phyloP scores from a whole-genome alignment of 2,113 vertebrate genomes.

The Mormoops blainvillei region DNA sequence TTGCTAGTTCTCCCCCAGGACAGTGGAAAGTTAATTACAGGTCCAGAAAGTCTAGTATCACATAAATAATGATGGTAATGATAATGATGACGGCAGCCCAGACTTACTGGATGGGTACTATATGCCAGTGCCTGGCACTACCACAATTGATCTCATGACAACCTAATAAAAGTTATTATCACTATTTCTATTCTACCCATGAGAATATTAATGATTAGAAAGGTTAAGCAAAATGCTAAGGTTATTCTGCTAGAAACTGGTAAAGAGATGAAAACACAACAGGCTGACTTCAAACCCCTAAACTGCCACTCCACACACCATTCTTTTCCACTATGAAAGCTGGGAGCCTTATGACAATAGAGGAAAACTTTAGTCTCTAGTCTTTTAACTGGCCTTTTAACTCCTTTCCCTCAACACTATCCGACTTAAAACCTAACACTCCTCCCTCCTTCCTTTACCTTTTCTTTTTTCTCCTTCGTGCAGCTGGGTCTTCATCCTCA shows the following conservation, averaged over 20 bases:
- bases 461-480: constrained; percentile 97
- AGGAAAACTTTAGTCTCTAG: not conserved
- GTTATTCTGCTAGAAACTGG: not conserved
- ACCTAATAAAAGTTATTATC: not conserved
- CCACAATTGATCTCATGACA: not conserved
- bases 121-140: not conserved
- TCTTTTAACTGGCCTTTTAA: not conserved
- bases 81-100: not conserved
- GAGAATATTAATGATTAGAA: not conserved
- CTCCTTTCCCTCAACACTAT: not conserved
- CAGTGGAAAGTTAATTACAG: not conserved
- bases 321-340: not conserved
- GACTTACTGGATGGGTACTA: not conserved
- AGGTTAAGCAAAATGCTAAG: not conserved
- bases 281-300: not conserved
- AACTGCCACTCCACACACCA: not conserved
- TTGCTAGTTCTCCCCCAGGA: not conserved
- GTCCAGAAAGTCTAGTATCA: not conserved
- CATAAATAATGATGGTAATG: not conserved
- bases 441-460: constrained; percentile 80
- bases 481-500: constrained; percentile 97
- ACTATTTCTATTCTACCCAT: not conserved
- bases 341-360: not conserved
- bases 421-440: not conserved
- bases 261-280: not conserved